A percentile compares a stretch with the other conserved stretches of the same genome.
phyloP scores from a whole-genome alignment of 2,797 vertebrate genomes.

The Dallia pectoralis region DNA sequence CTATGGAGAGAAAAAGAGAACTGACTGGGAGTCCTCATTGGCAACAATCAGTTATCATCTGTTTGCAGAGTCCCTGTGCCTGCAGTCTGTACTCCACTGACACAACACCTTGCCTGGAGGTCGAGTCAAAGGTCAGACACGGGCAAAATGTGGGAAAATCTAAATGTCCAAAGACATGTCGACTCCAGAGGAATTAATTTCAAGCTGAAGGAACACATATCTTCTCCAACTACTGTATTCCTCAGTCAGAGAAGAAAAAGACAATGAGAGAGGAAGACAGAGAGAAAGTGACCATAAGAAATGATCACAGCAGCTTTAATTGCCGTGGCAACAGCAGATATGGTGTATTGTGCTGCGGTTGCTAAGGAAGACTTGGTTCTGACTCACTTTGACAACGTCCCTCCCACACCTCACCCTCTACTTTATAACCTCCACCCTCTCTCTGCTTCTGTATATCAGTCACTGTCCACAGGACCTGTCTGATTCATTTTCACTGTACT shows the following conservation, averaged over 20 bases:
- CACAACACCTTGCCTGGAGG: neutral
- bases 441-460: slow-evolving; percentile 9
- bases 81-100: neutral
- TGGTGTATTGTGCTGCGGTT: slow-evolving; percentile 10
- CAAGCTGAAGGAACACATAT: slow-evolving; percentile 12
- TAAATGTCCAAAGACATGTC: neutral
- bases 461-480: neutral
- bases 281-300: neutral
- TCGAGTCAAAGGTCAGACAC: neutral
- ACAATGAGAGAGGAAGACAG: no score
- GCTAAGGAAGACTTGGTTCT: slow-evolving; percentile 27
- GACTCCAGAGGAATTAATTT: neutral
- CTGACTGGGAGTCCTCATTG: slow-evolving; percentile 30
- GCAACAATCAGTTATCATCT: slow-evolving; percentile 19
- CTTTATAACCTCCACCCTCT: slow-evolving; percentile 19
- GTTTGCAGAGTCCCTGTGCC: slow-evolving; percentile 16
- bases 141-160: slow-evolving; percentile 11
- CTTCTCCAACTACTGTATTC: slow-evolving; percentile 32
- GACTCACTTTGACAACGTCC: slow-evolving; percentile 38
- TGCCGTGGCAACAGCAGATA: slow-evolving; percentile 14
- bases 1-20: slow-evolving; percentile 45
- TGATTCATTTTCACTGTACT: neutral
- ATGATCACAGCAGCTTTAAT: slow-evolving; percentile 2
- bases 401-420: slow-evolving; percentile 18
- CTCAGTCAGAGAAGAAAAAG: slow-evolving; percentile 23